phyloP scores from a whole-genome alignment of 37 sponge, comb jelly and placozoan species.

The Aplysina aerophoba region DNA sequence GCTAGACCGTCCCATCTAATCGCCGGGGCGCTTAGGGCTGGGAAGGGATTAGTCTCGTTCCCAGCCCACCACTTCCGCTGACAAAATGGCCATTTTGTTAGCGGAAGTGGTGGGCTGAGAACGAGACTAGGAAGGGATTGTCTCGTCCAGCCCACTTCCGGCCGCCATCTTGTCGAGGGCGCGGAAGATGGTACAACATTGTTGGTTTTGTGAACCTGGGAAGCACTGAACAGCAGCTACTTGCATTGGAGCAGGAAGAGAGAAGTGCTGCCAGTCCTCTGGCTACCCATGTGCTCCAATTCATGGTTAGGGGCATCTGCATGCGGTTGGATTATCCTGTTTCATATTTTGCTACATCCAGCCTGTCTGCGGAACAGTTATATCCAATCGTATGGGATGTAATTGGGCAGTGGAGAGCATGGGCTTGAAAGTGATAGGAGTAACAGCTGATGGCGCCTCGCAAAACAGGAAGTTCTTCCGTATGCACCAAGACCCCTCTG shows the following conservation, averaged over 20 bases:
- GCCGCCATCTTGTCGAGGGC: no score
- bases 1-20: no score
- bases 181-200: no score
- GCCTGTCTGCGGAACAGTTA: conserved; percentile 17
- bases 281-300: conserved; percentile 11
- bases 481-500: background rate
- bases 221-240: conserved; percentile 7
- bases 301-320: conserved; percentile 30
- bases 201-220: conserved; percentile 30
- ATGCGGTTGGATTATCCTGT: conserved; percentile 2
- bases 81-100: no score
- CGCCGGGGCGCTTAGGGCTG: no score
- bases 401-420: background rate
- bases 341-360: conserved; percentile 12
- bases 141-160: no score
- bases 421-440: conserved; percentile 1
- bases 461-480: conserved; percentile 23
- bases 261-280: background rate
- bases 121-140: no score
- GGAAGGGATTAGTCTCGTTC: no score
- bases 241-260: background rate
- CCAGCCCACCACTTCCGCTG: no score
- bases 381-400: conserved; percentile 29
- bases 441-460: conserved; percentile 13
- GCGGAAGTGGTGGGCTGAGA: no score